phyloP scores from a whole-genome alignment of 2,888 invertebrate genomes.

The Choreutis nemorana region DNA sequence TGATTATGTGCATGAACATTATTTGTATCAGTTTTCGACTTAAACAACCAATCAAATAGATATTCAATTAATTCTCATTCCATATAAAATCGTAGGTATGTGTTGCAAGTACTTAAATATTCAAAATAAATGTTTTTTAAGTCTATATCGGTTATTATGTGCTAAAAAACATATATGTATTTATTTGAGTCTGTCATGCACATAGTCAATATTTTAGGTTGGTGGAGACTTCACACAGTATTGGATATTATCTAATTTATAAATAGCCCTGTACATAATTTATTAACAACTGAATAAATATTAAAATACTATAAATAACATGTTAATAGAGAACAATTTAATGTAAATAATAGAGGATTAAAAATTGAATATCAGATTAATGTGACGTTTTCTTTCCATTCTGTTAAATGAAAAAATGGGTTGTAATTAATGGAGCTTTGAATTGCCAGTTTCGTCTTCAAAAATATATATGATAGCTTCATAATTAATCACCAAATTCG shows the following conservation, averaged over 20 bases:
- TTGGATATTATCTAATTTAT: conserved; percentile 64
- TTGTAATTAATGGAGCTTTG: too few relatives aligned
- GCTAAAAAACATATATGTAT: too few relatives aligned
- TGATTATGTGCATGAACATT: conserved; percentile 19
- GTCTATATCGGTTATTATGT: too few relatives aligned
- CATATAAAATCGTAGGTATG: too few relatives aligned
- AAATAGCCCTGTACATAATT: conserved; percentile 65
- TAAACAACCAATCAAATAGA: too few relatives aligned
- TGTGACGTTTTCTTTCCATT: neutral
- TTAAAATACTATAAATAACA: conserved; percentile 60
- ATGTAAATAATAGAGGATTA: conserved; percentile 67
- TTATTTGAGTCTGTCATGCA: conserved; percentile 18
- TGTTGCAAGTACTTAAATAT: too few relatives aligned
- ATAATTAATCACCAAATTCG: too few relatives aligned
- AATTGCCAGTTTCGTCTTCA: too few relatives aligned
- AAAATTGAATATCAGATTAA: conserved; percentile 63
- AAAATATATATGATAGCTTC: too few relatives aligned
- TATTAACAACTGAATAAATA: conserved; percentile 61
- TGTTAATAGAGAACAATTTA: conserved; percentile 67
- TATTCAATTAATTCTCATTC: too few relatives aligned
- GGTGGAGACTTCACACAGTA: conserved; percentile 56
- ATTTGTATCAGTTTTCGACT: neutral
- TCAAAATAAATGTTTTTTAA: too few relatives aligned
- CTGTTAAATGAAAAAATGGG: too few relatives aligned
- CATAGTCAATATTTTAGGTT: conserved; percentile 28